Conservation (phyloP, 1,140 invertebrate species). For the Drosophila mauritiana region DNA sequence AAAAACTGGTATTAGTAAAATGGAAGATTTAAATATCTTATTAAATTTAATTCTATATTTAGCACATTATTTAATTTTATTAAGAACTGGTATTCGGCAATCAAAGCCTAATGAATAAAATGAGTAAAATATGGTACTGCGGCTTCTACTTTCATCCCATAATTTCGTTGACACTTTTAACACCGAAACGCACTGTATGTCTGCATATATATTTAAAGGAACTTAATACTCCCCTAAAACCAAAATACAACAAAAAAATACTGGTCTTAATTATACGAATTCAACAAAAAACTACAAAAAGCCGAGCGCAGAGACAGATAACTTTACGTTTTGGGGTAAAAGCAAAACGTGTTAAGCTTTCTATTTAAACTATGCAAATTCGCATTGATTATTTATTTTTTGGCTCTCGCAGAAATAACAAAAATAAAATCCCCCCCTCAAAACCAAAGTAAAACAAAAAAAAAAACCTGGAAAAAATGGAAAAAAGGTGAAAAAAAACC, state of each 20-base stretch:
- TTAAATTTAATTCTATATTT: conserved; percentile 3
- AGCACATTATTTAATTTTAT: not conserved
- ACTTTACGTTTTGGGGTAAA: conserved; percentile 74
- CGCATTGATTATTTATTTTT: conserved; percentile 77
- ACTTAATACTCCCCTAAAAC: conserved; percentile 1
- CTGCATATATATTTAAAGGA: conserved; percentile 12
- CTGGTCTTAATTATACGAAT: conserved; percentile 48
- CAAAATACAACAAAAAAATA: conserved; percentile 31
- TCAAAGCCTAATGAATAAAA: conserved; percentile 6
- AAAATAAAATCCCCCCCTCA: conserved; percentile 42
- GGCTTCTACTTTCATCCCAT: conserved; percentile 19
- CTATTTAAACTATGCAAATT: conserved; percentile 81
- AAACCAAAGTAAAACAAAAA: conserved; percentile 20
- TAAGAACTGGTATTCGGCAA: conserved; percentile 1
- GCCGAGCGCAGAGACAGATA: conserved; percentile 36
- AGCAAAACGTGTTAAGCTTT: conserved; percentile 81
- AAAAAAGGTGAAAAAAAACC: conserved; percentile 28
- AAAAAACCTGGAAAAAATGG: conserved; percentile 10
- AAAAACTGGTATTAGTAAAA: not conserved
- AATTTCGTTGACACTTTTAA: conserved; percentile 1
- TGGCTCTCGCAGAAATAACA: conserved; percentile 56
- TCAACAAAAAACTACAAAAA: conserved; percentile 22
- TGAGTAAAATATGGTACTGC: not conserved
- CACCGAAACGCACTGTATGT: conserved; percentile 31
- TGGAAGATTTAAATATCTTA: conserved; percentile 23